Percentiles rank a stretch among this genome's conserved stretches.
Evolutionary conservation across 2,113 vertebrate genomes (phyloP).

Genomic region (Ageneiosus marmoratus): DNA sequence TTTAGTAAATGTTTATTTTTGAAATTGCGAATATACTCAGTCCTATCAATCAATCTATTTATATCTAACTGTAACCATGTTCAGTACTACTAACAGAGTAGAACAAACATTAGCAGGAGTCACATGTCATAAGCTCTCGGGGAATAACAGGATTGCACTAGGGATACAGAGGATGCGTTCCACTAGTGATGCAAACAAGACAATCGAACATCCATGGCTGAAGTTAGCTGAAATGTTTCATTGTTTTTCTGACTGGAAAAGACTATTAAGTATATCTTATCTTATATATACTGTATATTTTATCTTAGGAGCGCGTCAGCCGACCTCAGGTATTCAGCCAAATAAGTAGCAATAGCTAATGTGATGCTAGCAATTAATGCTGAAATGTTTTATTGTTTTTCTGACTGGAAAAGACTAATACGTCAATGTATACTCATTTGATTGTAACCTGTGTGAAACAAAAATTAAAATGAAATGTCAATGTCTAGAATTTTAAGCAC

Average conservation of each 20-base stretch:
- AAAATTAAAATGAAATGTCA: background rate
- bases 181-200: background rate
- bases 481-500: background rate
- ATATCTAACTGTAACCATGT: background rate
- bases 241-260: background rate
- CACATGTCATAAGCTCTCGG: background rate
- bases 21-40: background rate
- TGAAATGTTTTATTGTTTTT: too few relatives aligned
- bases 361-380: background rate
- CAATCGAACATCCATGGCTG: background rate
- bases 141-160: background rate
- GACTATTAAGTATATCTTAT: too few relatives aligned
- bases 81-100: background rate
- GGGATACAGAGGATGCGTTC: background rate
- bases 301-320: background rate
- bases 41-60: background rate
- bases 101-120: background rate
- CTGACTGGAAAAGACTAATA: background rate
- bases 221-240: too few relatives aligned
- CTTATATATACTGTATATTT: too few relatives aligned
- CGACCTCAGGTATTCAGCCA: background rate
- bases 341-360: background rate
- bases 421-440: background rate
- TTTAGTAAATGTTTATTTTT: background rate
- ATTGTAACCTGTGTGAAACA: background rate